These are phyloP conservation scores for Tachystola acroxantha DNA, from an alignment of 2,888 invertebrate species.

Conservation along the genomic window DNA sequence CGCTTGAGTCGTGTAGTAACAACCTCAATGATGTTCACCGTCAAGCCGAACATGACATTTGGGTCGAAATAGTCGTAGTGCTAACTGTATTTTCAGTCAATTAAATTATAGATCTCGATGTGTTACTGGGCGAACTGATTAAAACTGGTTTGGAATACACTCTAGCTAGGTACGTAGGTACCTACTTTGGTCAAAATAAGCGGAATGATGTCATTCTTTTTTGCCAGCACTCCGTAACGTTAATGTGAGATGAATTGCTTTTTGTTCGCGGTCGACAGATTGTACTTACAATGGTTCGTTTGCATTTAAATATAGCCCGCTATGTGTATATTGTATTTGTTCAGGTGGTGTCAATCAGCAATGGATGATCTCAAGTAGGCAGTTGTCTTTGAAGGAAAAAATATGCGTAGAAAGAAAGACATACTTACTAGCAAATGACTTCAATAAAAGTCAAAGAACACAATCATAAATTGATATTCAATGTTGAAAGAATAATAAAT, in stretches of 20 bases:
- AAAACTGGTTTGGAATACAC: slow-evolving; percentile 32
- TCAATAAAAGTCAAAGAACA: no score
- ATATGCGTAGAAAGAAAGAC: no score
- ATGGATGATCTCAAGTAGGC: not conserved
- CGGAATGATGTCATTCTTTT: slow-evolving; percentile 64
- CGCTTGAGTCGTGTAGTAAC: slow-evolving; percentile 19
- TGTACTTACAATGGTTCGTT: slow-evolving; percentile 48
- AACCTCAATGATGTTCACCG: slow-evolving; percentile 11
- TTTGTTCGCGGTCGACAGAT: slow-evolving; percentile 59
- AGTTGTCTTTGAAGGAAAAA: not conserved
- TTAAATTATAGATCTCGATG: slow-evolving; percentile 39
- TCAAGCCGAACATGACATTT: slow-evolving; percentile 33
- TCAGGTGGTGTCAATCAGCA: slow-evolving; percentile 23
- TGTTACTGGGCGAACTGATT: slow-evolving; percentile 34
- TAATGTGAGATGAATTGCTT: slow-evolving; percentile 60
- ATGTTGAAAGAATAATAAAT: no score
- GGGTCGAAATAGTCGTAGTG: slow-evolving; percentile 48
- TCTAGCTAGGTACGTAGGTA: slow-evolving; percentile 13
- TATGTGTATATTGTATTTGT: slow-evolving; percentile 20
- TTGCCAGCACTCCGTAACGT: slow-evolving; percentile 45
- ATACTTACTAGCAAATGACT: no score
- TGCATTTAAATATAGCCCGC: slow-evolving; percentile 39
- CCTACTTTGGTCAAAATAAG: slow-evolving; percentile 33
- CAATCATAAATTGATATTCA: no score
- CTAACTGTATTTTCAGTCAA: slow-evolving; percentile 56